Conservation (phyloP, 2,888 invertebrate genomes). For the Agonopterix arenella region DNA sequence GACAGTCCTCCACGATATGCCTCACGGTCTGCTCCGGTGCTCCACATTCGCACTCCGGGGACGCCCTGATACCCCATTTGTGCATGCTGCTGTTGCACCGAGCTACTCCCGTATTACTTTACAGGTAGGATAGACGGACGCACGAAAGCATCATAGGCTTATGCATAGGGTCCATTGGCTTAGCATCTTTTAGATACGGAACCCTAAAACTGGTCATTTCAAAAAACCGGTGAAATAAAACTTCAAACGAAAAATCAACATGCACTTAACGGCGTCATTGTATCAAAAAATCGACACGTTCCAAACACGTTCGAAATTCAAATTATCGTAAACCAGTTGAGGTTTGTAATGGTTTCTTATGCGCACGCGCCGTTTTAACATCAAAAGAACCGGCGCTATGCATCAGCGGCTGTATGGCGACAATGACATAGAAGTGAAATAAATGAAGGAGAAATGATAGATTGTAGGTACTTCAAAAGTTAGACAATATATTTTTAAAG, state of each 20-base stretch:
- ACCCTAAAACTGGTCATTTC: background rate
- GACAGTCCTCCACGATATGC: too few relatives aligned
- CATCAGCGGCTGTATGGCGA: conserved; percentile 33
- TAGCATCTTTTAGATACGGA: too few relatives aligned
- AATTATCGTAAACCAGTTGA: conserved; percentile 33
- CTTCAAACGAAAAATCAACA: conserved; percentile 1
- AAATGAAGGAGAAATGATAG: conserved; percentile 14
- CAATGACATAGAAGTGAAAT: conserved; percentile 26
- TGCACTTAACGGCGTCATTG: conserved; percentile 2
- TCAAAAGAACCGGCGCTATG: conserved; percentile 36
- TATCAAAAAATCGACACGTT: conserved; percentile 7
- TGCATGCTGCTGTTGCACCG: too few relatives aligned
- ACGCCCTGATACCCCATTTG: too few relatives aligned
- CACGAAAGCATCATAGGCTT: too few relatives aligned
- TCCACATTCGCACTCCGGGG: too few relatives aligned
- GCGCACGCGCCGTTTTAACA: conserved; percentile 51
- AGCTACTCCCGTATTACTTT: too few relatives aligned
- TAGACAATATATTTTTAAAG: too few relatives aligned
- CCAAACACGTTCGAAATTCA: conserved; percentile 26
- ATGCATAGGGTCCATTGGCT: too few relatives aligned
- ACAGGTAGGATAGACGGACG: too few relatives aligned
- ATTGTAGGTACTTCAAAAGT: background rate
- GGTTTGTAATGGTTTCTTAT: conserved; percentile 38
- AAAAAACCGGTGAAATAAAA: background rate
- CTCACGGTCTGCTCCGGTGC: too few relatives aligned